phyloP scores from a whole-genome alignment of 2,797 vertebrate genomes.

The Microctenopoma steveboyesi region DNA sequence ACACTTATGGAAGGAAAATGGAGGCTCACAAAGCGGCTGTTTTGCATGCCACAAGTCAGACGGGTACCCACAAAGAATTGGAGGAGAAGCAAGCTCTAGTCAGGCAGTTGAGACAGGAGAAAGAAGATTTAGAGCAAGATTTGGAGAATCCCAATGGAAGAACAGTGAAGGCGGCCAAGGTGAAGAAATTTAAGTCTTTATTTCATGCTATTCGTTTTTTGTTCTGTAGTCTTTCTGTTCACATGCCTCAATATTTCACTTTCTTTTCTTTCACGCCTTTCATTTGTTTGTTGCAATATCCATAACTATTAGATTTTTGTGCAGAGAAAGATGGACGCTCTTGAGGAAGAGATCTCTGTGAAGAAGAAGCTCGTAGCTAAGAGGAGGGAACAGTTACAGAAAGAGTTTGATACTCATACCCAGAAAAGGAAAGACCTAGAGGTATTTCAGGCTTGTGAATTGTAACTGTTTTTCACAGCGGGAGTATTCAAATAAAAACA shows the following conservation, averaged over 20 bases:
- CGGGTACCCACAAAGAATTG: conserved; percentile 57
- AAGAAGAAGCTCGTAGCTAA: conserved; percentile 37
- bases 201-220: background rate
- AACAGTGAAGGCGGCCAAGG: conserved; percentile 62
- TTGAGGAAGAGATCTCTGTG: conserved; percentile 59
- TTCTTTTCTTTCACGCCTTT: background rate
- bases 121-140: conserved; percentile 67
- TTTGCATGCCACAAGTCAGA: conserved; percentile 42
- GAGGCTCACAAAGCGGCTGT: conserved; percentile 63
- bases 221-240: background rate
- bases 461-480: background rate
- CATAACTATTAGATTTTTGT: background rate
- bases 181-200: conserved; percentile 11
- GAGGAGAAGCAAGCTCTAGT: conserved; percentile 63
- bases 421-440: conserved; percentile 77
- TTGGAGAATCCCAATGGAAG: conserved; percentile 71
- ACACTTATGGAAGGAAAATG: conserved; percentile 70
- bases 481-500: too few relatives aligned
- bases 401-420: conserved; percentile 63
- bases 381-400: conserved; percentile 54
- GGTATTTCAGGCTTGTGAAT: conserved; percentile 48
- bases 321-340: conserved; percentile 67
- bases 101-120: conserved; percentile 51
- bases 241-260: background rate
- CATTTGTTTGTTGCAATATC: background rate